Percentiles rank a stretch among this genome's conserved stretches.
phyloP scores from a whole-genome alignment of 2,113 vertebrate genomes.

The Pao palembangensis region DNA sequence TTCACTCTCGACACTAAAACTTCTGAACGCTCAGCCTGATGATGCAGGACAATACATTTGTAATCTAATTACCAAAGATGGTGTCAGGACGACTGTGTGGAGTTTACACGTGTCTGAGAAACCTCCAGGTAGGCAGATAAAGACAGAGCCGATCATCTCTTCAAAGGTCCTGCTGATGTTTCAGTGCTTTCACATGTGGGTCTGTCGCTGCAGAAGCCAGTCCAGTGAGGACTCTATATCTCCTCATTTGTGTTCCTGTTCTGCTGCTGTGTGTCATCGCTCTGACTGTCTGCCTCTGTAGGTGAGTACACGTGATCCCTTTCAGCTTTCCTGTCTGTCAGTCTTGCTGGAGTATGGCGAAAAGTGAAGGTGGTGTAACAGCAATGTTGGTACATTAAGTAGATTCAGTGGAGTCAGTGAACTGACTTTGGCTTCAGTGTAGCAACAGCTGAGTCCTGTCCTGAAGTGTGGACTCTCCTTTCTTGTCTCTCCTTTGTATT shows the following conservation, averaged over 20 bases:
- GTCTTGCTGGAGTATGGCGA: too few species aligned
- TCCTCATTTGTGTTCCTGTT: not conserved
- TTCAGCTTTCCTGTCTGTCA: too few species aligned
- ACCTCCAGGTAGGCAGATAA: slow-evolving; percentile 19
- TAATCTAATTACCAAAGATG: fast-evolving
- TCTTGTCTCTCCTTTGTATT: too few species aligned
- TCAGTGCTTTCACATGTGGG: not conserved
- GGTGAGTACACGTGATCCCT: slow-evolving; percentile 21
- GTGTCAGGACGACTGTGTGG: fast-evolving
- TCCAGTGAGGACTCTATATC: not conserved
- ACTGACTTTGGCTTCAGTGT: too few species aligned
- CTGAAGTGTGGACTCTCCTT: too few species aligned
- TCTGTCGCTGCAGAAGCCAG: not conserved
- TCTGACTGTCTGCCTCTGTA: slow-evolving; percentile 13
- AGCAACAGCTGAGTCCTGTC: too few species aligned
- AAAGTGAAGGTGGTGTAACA: too few species aligned
- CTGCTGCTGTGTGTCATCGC: slow-evolving; percentile 11
- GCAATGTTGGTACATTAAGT: too few species aligned
- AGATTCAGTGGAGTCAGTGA: too few species aligned
- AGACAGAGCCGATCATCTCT: not conserved
- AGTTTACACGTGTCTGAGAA: slow-evolving; percentile 26
- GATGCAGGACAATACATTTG: slow-evolving; percentile 42
- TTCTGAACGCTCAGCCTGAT: slow-evolving; percentile 16
- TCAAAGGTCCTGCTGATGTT: not conserved
- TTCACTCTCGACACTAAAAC: not conserved